Percentiles rank a stretch among this genome's conserved stretches.
Evolutionary conservation across 2,113 vertebrate genomes (phyloP).

Genomic region (Marmota flaviventris): DNA sequence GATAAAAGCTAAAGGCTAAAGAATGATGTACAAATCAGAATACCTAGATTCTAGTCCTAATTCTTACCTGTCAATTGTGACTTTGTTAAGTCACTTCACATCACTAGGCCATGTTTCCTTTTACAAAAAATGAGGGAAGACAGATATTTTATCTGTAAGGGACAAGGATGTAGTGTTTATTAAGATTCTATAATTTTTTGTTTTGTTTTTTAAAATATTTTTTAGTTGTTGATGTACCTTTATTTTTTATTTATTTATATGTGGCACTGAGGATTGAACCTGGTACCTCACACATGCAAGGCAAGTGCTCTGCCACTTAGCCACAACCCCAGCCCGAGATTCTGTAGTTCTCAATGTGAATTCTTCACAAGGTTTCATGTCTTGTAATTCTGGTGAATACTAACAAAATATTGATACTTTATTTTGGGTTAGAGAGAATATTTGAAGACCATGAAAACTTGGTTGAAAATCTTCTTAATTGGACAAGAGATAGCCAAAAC

Average conservation of each 20-base stretch:
- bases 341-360: constrained; percentile 14
- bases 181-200: background rate
- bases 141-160: background rate
- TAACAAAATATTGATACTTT: constrained; percentile 66
- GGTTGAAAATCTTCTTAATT: constrained; percentile 98
- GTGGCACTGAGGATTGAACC: no score
- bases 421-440: constrained; percentile 92
- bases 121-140: constrained; percentile 55
- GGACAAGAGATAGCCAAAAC: constrained; percentile 99
- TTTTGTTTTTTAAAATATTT: background rate
- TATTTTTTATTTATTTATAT: no score
- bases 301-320: no score
- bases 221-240: no score
- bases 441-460: constrained; percentile 99
- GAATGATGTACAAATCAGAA: background rate
- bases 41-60: background rate
- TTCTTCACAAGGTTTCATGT: constrained; percentile 5
- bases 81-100: background rate
- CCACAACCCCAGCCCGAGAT: background rate
- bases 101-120: background rate
- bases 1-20: constrained; percentile 32
- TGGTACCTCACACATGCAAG: no score
- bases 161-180: background rate
- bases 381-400: constrained; percentile 26
- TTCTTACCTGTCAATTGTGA: background rate